A percentile compares a stretch with the other conserved stretches of the same genome.
Evolutionary conservation across 2,113 vertebrate species (phyloP).

Genomic region (Origma solitaria): DNA sequence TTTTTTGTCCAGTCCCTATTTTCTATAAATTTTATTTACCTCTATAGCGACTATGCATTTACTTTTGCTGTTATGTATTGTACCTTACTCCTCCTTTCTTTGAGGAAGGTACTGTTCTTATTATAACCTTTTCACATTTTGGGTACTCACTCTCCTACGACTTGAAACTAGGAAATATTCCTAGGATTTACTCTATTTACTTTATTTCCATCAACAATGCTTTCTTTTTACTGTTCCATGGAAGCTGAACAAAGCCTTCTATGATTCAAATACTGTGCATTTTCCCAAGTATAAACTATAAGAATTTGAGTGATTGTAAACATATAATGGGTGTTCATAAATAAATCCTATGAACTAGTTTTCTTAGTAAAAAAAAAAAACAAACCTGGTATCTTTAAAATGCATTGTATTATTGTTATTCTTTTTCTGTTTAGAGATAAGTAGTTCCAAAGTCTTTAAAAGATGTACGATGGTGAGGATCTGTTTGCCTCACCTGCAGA

Average conservation of each 20-base stretch:
- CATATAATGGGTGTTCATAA: neutral
- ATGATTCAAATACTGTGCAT: neutral
- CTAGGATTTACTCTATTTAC: neutral
- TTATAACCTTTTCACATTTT: neutral
- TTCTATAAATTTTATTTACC: neutral
- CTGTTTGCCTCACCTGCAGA: neutral
- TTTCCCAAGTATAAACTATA: neutral
- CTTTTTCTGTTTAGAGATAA: neutral
- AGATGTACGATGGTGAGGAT: neutral
- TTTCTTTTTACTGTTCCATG: neutral
- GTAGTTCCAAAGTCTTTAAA: neutral
- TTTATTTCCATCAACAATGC: neutral
- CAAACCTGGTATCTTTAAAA: neutral
- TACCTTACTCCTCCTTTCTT: neutral
- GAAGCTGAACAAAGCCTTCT: neutral
- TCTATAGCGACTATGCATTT: neutral
- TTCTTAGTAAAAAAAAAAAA: neutral
- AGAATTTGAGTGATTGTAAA: neutral
- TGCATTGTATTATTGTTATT: neutral
- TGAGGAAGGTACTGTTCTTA: neutral
- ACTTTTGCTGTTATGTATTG: neutral
- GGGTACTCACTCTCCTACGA: neutral
- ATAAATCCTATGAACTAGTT: neutral
- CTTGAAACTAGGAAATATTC: neutral
- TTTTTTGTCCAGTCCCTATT: neutral